phyloP scores from a whole-genome alignment of 2,797 vertebrate species.

The Parotocinclus haroldoi region DNA sequence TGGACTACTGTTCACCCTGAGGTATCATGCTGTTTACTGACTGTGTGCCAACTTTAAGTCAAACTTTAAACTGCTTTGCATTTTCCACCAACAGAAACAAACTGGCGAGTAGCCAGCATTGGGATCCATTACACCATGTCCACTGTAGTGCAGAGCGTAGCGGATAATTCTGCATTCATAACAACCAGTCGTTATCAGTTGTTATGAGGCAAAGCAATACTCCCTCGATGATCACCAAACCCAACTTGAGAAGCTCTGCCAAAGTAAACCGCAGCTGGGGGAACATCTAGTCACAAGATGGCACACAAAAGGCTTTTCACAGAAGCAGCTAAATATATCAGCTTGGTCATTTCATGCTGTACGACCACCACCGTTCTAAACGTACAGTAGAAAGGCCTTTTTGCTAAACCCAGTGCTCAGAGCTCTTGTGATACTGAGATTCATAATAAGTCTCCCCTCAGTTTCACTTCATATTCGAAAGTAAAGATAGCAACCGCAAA shows the following conservation, averaged over 20 bases:
- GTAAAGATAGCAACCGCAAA: no score
- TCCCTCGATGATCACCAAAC: conserved; percentile 18
- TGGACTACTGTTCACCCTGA: conserved; percentile 11
- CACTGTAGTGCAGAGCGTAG: conserved; percentile 10
- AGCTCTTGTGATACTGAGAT: background rate
- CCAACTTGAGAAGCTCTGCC: conserved; percentile 12
- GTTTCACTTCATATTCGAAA: conserved; percentile 4
- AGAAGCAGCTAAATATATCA: background rate
- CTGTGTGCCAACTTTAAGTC: no score
- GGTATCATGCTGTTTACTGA: conserved; percentile 3
- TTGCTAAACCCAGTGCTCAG: background rate
- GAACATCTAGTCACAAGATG: conserved; percentile 28
- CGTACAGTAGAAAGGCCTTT: background rate
- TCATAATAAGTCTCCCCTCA: conserved; percentile 7
- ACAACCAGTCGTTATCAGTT: conserved; percentile 5
- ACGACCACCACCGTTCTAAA: conserved; percentile 5
- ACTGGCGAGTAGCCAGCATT: conserved; percentile 7
- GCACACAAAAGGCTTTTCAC: conserved; percentile 12
- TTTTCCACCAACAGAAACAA: conserved; percentile 10
- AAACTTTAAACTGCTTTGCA: background rate
- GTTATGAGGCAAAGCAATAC: conserved; percentile 29
- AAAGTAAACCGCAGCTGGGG: conserved; percentile 36
- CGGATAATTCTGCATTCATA: conserved; percentile 29
- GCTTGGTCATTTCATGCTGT: background rate
- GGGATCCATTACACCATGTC: conserved; percentile 6